phyloP scores from a whole-genome alignment of 2,113 vertebrate species.

The Pleuronectes platessa region DNA sequence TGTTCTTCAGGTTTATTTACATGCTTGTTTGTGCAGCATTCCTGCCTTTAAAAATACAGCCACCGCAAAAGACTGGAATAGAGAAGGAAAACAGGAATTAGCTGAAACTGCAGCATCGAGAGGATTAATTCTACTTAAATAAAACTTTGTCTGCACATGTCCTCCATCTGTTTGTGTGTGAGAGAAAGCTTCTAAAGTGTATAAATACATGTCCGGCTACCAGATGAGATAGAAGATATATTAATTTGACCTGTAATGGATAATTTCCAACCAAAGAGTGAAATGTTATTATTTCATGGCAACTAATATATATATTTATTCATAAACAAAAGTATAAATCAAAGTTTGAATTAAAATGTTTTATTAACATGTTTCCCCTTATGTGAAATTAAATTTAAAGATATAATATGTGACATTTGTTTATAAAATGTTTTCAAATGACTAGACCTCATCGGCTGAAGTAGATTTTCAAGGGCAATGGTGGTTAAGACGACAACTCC shows the following conservation, averaged over 20 bases:
- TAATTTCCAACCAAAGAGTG: background rate
- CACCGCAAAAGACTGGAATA: background rate
- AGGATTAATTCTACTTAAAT: background rate
- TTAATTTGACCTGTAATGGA: background rate
- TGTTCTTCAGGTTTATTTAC: conserved; percentile 36
- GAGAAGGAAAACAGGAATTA: background rate
- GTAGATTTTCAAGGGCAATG: no score
- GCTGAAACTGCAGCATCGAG: background rate
- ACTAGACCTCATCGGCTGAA: no score
- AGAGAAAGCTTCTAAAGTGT: background rate
- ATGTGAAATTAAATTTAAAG: no score
- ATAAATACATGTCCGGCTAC: background rate
- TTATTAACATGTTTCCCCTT: no score
- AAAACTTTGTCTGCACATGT: background rate
- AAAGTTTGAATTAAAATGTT: no score
- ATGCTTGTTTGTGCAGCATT: conserved; percentile 11
- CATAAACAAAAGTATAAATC: no score
- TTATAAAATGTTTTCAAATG: no score
- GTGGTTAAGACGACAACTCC: no score
- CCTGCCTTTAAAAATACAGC: background rate
- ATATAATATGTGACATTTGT: no score
- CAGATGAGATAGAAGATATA: background rate
- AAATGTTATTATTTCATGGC: background rate
- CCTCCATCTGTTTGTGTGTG: background rate
- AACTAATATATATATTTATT: no score